Evolutionary conservation across 1,140 invertebrate genomes (phyloP), one percentile per base, ranked within the genome.

Genomic region (Lucilia cuprina): DNA sequence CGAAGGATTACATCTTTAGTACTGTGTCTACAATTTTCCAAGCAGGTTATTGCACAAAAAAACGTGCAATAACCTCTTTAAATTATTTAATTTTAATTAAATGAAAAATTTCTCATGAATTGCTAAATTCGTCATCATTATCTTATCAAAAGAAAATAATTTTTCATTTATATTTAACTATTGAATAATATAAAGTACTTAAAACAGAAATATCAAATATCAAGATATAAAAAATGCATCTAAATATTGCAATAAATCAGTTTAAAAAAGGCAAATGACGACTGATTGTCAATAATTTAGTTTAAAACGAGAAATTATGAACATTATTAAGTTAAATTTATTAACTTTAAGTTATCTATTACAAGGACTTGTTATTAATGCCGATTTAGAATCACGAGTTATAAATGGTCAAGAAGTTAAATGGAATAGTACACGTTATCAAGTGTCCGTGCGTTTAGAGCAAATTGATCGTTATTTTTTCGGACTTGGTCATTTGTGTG

Each of bases 401-500:
- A 84, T 84, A 17, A 84, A 84, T 74, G 84, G 84, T 19, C 82
- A 74, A 5, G 82, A 84, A 77, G 84, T 65, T 0, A 74, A 47
- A 19, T 84, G 84, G 84, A 55, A 83, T 35, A 74, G 74, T 17
- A 84, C 84, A 3, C 30, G 74, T 0, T 78, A 84, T 83, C 82
- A 83, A 30, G 82, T 84, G 17, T 84, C 84, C 19, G 13, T 84
- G 19, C 84, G 84, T 70, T 60, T 84, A 47, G 13, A 55, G 2
- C 2, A 34, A 8, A n/a, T 74, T 34, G 84, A 84, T 78, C 50
- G 82, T 74, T n/a, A 49, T 9, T 65, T 83, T 17, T 84, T 83
- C 19, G 84, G 84, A 2, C n/a, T 34, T n/a, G 84, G 84, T 1
- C 84, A 84, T 65, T 55, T 84, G 21, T 89, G 88, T 84, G 87